Percentiles rank a stretch among this genome's conserved stretches.
These are phyloP conservation scores for Choloepus didactylus DNA, from an alignment of 2,797 vertebrate species.

Conservation along the genomic window DNA sequence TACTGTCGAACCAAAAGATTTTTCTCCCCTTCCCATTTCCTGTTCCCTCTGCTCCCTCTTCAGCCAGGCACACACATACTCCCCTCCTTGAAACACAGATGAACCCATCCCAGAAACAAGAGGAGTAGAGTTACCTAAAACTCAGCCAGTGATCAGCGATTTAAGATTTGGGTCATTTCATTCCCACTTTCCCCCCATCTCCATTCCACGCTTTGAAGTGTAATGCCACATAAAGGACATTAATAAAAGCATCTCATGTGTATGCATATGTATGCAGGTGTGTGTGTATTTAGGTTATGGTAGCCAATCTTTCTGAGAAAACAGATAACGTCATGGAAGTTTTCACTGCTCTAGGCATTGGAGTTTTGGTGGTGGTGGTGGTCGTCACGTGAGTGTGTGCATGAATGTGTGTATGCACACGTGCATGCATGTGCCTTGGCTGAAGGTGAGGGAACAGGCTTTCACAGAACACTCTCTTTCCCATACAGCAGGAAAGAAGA, in stretches of 20 bases:
- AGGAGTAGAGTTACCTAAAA: neutral
- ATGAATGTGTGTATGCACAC: neutral
- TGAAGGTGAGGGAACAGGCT: neutral
- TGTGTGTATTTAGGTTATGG: neutral
- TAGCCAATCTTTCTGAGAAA: neutral
- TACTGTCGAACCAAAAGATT: neutral
- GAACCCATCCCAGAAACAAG: conserved; percentile 59
- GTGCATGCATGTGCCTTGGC: neutral
- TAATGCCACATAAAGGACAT: neutral
- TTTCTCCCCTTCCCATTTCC: neutral
- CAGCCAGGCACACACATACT: neutral
- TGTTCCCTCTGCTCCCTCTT: neutral
- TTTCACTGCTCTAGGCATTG: neutral
- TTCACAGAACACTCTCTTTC: conserved; percentile 20
- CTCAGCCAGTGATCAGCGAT: neutral
- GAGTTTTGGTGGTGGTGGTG: neutral
- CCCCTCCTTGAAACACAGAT: conserved; percentile 9
- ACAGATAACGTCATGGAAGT: neutral
- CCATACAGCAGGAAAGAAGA: conserved; percentile 36
- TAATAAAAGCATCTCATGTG: neutral
- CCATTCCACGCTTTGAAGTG: neutral
- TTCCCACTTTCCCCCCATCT: neutral
- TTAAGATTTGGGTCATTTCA: neutral
- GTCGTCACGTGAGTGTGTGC: neutral
- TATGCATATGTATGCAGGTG: neutral